Conservation (phyloP, 2,888 invertebrate species). For the Leucophenga montana region DNA sequence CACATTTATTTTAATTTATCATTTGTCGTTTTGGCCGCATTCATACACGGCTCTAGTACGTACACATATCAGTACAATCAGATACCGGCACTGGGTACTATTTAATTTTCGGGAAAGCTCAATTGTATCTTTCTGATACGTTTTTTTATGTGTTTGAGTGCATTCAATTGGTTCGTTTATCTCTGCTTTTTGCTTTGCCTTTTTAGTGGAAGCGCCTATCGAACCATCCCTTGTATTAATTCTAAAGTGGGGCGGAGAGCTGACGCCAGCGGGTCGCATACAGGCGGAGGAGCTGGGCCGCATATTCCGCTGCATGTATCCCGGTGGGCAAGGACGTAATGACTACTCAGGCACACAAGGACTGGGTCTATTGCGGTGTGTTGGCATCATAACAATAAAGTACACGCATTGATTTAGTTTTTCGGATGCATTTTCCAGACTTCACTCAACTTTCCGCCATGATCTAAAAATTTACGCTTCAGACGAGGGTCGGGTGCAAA, state of each 20-base stretch:
- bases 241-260: slow-evolving; percentile 99
- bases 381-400: not conserved
- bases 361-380: slow-evolving; percentile 86
- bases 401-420: not conserved
- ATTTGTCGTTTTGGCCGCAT: too few species aligned
- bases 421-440: slow-evolving; percentile 66
- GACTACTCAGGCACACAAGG: slow-evolving; percentile 96
- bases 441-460: slow-evolving; percentile 98
- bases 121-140: not conserved
- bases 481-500: slow-evolving; percentile 99
- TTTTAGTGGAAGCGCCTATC: slow-evolving; percentile 82
- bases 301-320: slow-evolving; percentile 99
- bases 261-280: slow-evolving; percentile 97
- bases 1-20: too few species aligned
- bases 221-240: slow-evolving; percentile 97
- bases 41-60: too few species aligned
- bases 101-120: too few species aligned
- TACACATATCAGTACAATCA: not conserved
- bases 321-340: slow-evolving; percentile 95
- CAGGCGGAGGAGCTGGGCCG: slow-evolving; percentile 98
- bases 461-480: slow-evolving; percentile 99
- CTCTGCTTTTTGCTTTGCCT: not conserved
- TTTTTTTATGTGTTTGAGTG: slow-evolving; percentile 30
- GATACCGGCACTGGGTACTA: not conserved
- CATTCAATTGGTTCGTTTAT: not conserved